Conservation (phyloP, 2,888 invertebrate genomes). For the Drosophila eohydei region DNA sequence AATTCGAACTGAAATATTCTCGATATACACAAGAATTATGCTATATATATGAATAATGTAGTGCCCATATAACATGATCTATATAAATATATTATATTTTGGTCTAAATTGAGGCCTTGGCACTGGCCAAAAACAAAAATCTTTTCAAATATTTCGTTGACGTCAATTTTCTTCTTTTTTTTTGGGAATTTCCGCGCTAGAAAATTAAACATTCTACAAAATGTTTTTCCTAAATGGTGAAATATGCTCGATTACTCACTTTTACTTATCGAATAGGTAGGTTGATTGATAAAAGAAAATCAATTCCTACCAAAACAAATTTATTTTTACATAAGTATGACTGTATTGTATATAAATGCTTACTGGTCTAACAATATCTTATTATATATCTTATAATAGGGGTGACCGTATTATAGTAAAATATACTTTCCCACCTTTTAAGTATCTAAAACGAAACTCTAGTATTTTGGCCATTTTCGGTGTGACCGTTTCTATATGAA, state of each 20-base stretch:
- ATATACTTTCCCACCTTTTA: no score
- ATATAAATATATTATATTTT: conserved; percentile 9
- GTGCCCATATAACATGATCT: conserved; percentile 50
- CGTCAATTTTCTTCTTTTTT: conserved; percentile 50
- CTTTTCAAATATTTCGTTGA: conserved; percentile 46
- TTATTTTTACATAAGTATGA: no score
- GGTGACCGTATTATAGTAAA: no score
- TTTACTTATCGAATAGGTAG: conserved; percentile 1
- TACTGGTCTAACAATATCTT: no score
- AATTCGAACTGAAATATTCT: conserved; percentile 8
- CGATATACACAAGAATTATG: conserved; percentile 21
- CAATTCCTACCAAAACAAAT: no score
- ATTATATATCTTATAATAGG: no score
- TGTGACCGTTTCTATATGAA: no score
- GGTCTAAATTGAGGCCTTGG: conserved; percentile 58
- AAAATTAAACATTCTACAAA: conserved; percentile 35
- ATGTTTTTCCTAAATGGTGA: conserved; percentile 4
- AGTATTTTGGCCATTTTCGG: no score
- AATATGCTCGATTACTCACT: conserved; percentile 49
- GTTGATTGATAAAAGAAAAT: conserved; percentile 7
- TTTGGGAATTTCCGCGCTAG: conserved; percentile 55
- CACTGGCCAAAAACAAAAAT: conserved; percentile 45
- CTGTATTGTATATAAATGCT: no score
- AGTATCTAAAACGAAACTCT: no score
- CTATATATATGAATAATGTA: conserved; percentile 23